Evolutionary conservation across 2,113 vertebrate species (phyloP).

Genomic region (Picathartes gymnocephalus): DNA sequence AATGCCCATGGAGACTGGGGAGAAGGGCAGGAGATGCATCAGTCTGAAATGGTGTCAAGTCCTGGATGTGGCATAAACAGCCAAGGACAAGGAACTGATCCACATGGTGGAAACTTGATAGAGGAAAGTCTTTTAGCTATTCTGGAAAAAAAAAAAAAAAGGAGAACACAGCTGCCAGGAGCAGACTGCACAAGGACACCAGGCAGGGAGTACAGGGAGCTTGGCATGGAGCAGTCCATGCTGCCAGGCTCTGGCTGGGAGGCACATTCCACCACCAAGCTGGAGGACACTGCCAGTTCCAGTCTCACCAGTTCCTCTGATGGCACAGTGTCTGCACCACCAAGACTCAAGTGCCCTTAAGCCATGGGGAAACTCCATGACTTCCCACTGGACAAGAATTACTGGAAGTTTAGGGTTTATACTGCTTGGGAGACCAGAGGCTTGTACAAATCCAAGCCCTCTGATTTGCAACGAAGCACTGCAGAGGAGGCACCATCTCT

Average conservation of each 20-base stretch:
- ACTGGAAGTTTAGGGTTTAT: background rate
- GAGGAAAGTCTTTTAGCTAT: background rate
- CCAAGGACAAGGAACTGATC: background rate
- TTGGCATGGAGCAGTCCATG: background rate
- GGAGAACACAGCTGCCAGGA: background rate
- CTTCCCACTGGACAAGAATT: fast-evolving
- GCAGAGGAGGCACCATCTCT: background rate
- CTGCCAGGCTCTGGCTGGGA: background rate
- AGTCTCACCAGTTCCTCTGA: background rate
- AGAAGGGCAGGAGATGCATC: background rate
- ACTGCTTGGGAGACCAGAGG: background rate
- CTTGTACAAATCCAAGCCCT: background rate
- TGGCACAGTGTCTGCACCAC: background rate
- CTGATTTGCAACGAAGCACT: background rate
- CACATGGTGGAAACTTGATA: background rate
- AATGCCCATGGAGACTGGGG: background rate
- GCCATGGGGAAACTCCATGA: background rate
- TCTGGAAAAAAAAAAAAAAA: background rate
- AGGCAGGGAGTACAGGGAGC: background rate
- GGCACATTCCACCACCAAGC: background rate
- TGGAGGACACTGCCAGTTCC: background rate
- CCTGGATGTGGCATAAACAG: background rate
- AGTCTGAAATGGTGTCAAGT: background rate
- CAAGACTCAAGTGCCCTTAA: background rate
- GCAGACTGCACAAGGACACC: background rate